phyloP scores from a whole-genome alignment of 2,113 vertebrate species.

The Synodontis membranacea region DNA sequence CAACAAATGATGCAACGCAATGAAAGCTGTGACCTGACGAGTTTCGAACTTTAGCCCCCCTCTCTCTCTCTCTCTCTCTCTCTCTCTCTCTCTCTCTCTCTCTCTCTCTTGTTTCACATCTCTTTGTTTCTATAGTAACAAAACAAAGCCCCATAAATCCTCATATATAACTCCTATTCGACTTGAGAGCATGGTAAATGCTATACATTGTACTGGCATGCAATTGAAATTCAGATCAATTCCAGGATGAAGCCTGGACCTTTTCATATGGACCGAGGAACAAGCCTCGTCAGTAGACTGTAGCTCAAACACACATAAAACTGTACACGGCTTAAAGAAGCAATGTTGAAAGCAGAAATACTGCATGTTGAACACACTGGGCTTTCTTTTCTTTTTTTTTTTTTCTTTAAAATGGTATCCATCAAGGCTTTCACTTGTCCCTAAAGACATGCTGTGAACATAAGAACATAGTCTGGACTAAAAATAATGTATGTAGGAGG shows the following conservation, averaged over 20 bases:
- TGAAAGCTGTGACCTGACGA: constrained; percentile 30
- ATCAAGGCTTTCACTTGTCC: neutral
- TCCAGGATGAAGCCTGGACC: constrained; percentile 9
- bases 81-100: constrained; percentile 4
- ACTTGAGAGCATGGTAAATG: neutral
- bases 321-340: constrained; percentile 6
- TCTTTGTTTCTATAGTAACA: constrained; percentile 45
- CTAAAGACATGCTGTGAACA: neutral
- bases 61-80: neutral
- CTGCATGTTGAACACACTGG: neutral
- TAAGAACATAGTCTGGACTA: constrained; percentile 18
- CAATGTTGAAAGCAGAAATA: neutral
- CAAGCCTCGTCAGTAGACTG: neutral
- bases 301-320: neutral
- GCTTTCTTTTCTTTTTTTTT: neutral
- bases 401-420: neutral
- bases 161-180: neutral
- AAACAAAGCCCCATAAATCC: constrained; percentile 25
- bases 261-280: constrained; percentile 11
- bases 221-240: constrained; percentile 23
- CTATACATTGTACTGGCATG: neutral
- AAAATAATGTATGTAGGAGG: constrained; percentile 31
- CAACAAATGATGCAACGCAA: constrained; percentile 27
- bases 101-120: neutral
- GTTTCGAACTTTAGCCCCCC: neutral